These are phyloP conservation scores for Andrena fulva DNA, from an alignment of 2,888 invertebrate species.

Conservation along the genomic window DNA sequence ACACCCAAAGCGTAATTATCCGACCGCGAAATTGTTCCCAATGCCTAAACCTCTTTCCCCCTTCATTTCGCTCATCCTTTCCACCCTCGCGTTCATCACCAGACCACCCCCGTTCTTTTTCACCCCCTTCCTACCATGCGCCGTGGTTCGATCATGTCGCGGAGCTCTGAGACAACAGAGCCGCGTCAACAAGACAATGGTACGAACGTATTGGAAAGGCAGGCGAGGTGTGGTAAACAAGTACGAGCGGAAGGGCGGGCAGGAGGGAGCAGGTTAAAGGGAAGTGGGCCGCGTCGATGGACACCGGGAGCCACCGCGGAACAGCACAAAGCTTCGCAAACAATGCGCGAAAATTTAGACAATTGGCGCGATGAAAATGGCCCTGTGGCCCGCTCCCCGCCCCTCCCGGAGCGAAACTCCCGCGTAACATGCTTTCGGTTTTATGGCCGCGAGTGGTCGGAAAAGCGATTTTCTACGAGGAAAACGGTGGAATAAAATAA, in stretches of 20 bases:
- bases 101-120: slow-evolving; percentile 4
- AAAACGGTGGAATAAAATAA: slow-evolving; percentile 50
- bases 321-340: slow-evolving; percentile 74
- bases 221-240: background rate
- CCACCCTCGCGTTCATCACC: background rate
- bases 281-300: slow-evolving; percentile 7
- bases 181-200: background rate
- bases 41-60: slow-evolving; percentile 49
- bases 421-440: slow-evolving; percentile 70
- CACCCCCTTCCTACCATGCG: background rate
- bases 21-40: slow-evolving; percentile 74
- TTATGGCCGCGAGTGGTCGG: slow-evolving; percentile 72
- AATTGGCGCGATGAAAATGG: slow-evolving; percentile 77
- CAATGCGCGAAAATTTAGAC: slow-evolving; percentile 74
- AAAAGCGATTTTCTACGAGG: slow-evolving; percentile 68
- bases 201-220: background rate
- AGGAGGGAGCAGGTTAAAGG: background rate
- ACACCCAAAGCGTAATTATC: slow-evolving; percentile 69
- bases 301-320: slow-evolving; percentile 47
- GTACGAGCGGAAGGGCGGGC: background rate
- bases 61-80: slow-evolving; percentile 23
- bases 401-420: slow-evolving; percentile 33
- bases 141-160: background rate
- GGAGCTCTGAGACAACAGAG: background rate
- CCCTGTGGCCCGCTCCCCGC: slow-evolving; percentile 36